phyloP scores from a whole-genome alignment of 2,797 vertebrate genomes.

The Microchirus variegatus region DNA sequence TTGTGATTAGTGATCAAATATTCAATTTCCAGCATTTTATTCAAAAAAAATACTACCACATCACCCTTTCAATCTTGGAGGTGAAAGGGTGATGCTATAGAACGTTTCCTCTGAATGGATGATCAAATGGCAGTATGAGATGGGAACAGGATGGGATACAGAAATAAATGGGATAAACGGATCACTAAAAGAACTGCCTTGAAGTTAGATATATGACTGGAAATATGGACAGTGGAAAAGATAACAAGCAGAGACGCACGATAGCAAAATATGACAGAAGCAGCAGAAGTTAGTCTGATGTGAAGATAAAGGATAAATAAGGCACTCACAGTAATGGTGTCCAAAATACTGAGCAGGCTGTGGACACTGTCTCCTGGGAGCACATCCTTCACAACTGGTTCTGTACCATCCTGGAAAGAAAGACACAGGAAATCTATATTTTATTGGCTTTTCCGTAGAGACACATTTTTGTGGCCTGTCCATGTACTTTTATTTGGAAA shows the following conservation, averaged over 20 bases:
- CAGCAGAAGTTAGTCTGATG: conserved; percentile 1
- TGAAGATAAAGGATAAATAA: conserved; percentile 16
- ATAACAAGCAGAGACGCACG: background rate
- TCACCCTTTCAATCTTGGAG: too few relatives aligned
- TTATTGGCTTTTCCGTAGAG: too few relatives aligned
- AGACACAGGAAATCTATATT: conserved; percentile 6
- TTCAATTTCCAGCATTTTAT: too few relatives aligned
- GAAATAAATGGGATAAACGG: conserved; percentile 2
- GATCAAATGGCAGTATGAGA: background rate
- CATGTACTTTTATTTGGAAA: too few relatives aligned
- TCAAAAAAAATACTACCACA: too few relatives aligned
- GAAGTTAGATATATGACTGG: background rate
- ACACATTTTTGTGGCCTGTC: too few relatives aligned
- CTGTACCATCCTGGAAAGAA: conserved; percentile 87
- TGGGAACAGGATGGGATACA: background rate
- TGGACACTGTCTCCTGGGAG: conserved; percentile 94
- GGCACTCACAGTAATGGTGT: conserved; percentile 92
- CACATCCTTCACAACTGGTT: conserved; percentile 93
- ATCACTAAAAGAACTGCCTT: background rate
- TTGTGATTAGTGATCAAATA: too few relatives aligned
- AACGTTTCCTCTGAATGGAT: background rate
- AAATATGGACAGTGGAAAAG: background rate
- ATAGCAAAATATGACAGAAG: conserved; percentile 14
- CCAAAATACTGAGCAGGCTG: conserved; percentile 96
- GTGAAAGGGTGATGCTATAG: background rate